Base-by-base conservation (phyloP, 2,113 vertebrate genomes). In the Mormyrus lacerda region DNA sequence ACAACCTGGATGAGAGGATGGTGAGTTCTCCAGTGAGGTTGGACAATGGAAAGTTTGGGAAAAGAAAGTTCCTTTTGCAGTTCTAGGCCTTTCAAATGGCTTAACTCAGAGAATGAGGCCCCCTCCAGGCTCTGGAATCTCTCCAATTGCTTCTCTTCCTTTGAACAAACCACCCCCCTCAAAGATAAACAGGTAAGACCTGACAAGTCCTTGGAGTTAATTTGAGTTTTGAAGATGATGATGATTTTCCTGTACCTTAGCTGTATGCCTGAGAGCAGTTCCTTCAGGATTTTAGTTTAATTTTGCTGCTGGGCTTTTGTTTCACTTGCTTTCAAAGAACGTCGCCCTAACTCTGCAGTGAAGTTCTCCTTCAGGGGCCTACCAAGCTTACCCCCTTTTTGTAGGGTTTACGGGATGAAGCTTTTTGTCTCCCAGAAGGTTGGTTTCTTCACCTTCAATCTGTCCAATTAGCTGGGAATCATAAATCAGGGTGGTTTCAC, bases 51-150 rank as follows among this genome's bases (percentile, higher is more conserved):
- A 95, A 96, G 95, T 94, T 95, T 95, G 92, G 95, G 94, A 95
- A 95, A 96, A 83, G 97, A 97, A 93, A 95, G 93, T 90, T 91
- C 96, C 89, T 95, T 90, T 88, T 92, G 93, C 92, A 92, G 95
- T 94, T 93, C 93, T 93, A 97, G 94, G 92, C 95, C 96, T 0
- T 92, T 95, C 69, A 94, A 95, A 95, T 98, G 97, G 97, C 95
- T 96, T 92, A 95, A n/a, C 87, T 92, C 96, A 93, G 95, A 97
- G 93, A 95, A 96, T 69, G 95, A 97, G 93, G 95, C 95, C 91
- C 96, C 97, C 87, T 96, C 96, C 91, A 97, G 96, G 95, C 95
- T 97, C 91, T 98, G 97, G 97, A 98, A 97, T 93, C 96, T 98
- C 91, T 96, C 97, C 94, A 94, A 97, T 93, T 98, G 98, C 94